Percentiles rank a stretch among this genome's conserved stretches.
Conservation (phyloP, 2,113 vertebrate genomes). For the Melanerpes aurifrons region DNA sequence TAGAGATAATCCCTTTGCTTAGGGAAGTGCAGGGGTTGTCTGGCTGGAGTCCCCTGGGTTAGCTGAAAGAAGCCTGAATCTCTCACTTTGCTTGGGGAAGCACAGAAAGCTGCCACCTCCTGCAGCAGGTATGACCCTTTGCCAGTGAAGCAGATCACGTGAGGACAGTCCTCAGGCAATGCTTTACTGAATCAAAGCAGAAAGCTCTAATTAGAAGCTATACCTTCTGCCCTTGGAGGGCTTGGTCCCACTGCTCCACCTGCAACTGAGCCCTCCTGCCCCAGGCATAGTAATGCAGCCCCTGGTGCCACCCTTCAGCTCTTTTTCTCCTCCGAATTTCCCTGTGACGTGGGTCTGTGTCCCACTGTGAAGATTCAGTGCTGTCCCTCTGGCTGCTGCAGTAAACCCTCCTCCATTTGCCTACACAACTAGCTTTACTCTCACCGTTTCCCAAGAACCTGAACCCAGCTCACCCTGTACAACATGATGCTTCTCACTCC, state of each 20-base stretch:
- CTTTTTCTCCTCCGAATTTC: background rate
- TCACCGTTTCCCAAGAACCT: background rate
- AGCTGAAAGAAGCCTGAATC: background rate
- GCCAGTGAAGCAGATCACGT: background rate
- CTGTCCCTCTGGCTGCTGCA: background rate
- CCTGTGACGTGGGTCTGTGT: background rate
- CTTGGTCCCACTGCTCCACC: background rate
- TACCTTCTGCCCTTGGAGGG: background rate
- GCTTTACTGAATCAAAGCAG: background rate
- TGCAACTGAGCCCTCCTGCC: background rate
- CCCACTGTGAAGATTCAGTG: background rate
- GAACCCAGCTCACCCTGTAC: rapidly evolving
- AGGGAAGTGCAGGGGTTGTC: rapidly evolving
- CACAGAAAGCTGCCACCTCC: background rate
- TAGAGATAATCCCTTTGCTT: background rate
- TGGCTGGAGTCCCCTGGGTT: background rate
- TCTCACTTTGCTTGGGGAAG: background rate
- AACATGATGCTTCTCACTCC: background rate
- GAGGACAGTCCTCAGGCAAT: background rate
- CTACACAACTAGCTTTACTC: background rate
- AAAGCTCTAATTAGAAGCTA: background rate
- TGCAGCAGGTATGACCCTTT: background rate
- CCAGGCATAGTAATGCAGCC: background rate
- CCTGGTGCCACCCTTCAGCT: too few species aligned
- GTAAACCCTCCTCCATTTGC: background rate